A percentile compares a stretch with the other conserved stretches of the same genome.
Conservation (phyloP, 2,888 invertebrate species). For the Sesamia inferens region DNA sequence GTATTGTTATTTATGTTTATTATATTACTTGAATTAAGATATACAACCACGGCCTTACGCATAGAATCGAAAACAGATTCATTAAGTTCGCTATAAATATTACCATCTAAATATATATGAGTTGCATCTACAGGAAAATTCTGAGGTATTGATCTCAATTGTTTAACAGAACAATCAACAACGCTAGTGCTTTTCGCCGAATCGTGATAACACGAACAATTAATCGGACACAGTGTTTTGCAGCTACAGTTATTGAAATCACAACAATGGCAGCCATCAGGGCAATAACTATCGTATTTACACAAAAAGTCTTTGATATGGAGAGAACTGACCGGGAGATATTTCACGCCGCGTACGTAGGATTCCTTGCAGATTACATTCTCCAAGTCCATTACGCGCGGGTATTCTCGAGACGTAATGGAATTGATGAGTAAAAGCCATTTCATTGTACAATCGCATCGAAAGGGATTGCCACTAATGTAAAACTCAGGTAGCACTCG, state of each 20-base stretch:
- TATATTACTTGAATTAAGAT: constrained; percentile 95
- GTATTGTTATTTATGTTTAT: constrained; percentile 95
- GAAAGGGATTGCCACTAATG: constrained; percentile 97
- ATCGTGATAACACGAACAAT: constrained; percentile 98
- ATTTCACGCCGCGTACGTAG: constrained; percentile 94
- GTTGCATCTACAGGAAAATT: constrained; percentile 97
- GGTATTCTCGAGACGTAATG: constrained; percentile 94
- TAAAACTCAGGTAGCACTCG: constrained; percentile 96
- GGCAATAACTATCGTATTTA: constrained; percentile 97
- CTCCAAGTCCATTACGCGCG: constrained; percentile 96
- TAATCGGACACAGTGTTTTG: constrained; percentile 97
- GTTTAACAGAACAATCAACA: constrained; percentile 96
- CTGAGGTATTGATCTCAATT: constrained; percentile 93
- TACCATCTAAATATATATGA: constrained; percentile 97
- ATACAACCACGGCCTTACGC: constrained; percentile 91
- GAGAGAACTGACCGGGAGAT: constrained; percentile 93
- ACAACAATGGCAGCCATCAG: constrained; percentile 97
- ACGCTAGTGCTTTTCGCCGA: constrained; percentile 97
- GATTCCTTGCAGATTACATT: constrained; percentile 96
- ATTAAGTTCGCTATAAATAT: constrained; percentile 94
- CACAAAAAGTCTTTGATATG: constrained; percentile 96
- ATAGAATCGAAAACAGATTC: constrained; percentile 84
- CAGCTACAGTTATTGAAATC: constrained; percentile 98
- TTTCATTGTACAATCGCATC: constrained; percentile 98
- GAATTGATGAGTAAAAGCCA: constrained; percentile 97